Percentiles rank a stretch among this genome's conserved stretches.
These are phyloP conservation scores for Psephotus haematonotus DNA, from an alignment of 2,113 vertebrate genomes.

Conservation along the genomic window DNA sequence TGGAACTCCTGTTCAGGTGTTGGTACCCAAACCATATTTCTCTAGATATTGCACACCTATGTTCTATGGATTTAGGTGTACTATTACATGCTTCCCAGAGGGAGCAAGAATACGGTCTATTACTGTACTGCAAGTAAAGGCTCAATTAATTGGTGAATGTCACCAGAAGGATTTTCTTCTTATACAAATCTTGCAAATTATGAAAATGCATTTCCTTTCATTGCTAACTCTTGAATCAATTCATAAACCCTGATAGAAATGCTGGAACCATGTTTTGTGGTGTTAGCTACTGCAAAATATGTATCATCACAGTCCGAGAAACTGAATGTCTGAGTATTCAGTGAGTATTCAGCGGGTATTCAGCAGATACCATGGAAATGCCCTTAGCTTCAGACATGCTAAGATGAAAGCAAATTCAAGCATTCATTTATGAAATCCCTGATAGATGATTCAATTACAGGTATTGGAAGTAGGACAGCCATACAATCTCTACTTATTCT, in stretches of 20 bases:
- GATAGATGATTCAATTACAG: neutral
- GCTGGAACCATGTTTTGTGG: neutral
- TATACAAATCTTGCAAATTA: neutral
- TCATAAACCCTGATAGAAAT: neutral
- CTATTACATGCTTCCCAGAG: neutral
- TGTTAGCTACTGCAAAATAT: neutral
- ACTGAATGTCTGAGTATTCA: neutral
- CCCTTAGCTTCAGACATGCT: neutral
- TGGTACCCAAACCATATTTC: neutral
- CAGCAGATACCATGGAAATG: neutral
- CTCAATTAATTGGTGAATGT: neutral
- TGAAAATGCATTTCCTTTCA: neutral
- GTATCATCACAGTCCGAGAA: neutral
- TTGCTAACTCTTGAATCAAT: neutral
- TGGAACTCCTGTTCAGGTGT: accelerated
- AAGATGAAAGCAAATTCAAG: neutral
- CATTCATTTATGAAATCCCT: neutral
- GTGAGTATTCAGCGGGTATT: neutral
- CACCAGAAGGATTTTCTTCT: neutral
- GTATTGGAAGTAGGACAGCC: neutral
- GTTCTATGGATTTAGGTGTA: neutral
- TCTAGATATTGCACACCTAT: neutral
- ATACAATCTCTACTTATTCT: neutral
- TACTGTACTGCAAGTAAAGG: neutral
- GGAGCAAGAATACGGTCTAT: neutral